Conservation (phyloP, 1,140 invertebrate species). For the Drosophila pseudoobscura region DNA sequence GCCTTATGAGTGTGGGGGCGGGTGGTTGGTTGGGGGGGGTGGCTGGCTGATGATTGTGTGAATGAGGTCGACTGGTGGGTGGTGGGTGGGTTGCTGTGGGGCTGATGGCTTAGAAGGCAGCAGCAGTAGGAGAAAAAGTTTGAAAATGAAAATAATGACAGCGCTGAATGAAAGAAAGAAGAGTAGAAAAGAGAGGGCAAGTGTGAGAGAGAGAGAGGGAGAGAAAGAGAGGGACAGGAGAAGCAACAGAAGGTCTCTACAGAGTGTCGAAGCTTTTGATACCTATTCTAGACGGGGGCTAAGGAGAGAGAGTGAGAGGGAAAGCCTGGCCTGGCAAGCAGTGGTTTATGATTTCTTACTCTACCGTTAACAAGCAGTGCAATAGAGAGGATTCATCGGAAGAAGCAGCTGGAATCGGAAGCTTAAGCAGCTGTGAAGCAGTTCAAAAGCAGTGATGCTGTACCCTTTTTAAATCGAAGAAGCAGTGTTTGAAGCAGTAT, state of each 20-base stretch:
- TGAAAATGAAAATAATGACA: slow-evolving; percentile 80
- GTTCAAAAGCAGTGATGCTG: too few relatives aligned
- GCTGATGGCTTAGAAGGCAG: slow-evolving; percentile 26
- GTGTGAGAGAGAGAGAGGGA: too few relatives aligned
- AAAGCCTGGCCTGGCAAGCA: too few relatives aligned
- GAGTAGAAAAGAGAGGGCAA: slow-evolving; percentile 4
- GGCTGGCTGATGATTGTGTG: slow-evolving; percentile 31
- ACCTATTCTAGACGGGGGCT: background rate
- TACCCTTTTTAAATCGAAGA: too few relatives aligned
- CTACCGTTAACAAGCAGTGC: too few relatives aligned
- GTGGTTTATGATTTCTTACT: too few relatives aligned
- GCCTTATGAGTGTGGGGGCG: background rate
- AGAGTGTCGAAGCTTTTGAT: background rate
- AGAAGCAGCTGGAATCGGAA: too few relatives aligned
- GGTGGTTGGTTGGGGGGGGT: background rate
- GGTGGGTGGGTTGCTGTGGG: slow-evolving; percentile 5
- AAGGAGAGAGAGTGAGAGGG: too few relatives aligned
- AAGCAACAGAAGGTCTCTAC: background rate
- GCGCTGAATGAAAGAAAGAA: slow-evolving; percentile 43
- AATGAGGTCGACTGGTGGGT: slow-evolving; percentile 66
- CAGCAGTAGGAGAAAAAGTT: slow-evolving; percentile 53
- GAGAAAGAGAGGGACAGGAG: slow-evolving; percentile 28
- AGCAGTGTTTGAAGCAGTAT: too few relatives aligned
- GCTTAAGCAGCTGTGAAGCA: too few relatives aligned
- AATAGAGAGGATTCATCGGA: too few relatives aligned